Base-by-base conservation (phyloP, 2,888 invertebrate genomes). In the Lycocerus yunnanus region DNA sequence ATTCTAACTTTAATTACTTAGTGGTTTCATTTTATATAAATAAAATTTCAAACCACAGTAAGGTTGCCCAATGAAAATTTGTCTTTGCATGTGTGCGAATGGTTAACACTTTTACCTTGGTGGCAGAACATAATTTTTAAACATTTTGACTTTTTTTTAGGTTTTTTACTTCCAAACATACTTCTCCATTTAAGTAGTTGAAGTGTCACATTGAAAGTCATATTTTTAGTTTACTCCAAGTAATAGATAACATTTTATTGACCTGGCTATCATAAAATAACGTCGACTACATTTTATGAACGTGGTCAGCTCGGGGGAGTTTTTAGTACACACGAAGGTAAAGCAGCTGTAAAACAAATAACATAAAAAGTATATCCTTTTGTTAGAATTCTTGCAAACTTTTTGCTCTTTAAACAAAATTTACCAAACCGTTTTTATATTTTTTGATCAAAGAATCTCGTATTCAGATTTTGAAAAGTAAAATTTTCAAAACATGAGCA, bases 251-350 rank as follows among this genome's bases (percentile, higher is more conserved):
- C 15, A 20, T 63, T 58, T 67, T 67, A 58, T 67, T 18, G 16
- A 67, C 16, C 16, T 11, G n/a, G 15, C 15, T 27, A 16, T 43
- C 43, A 43, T 67, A 68, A 68, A 68, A 11, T 20, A 16, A 58
- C 58, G 15, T 58, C 13, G 61, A 18, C 16, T 61, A 61, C 20
- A 24, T 24, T 69, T 69, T 69, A 69, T 69, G 14, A 43, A 16
- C 18, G 43, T 69, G 69, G 69, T 59, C 61, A 63, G 21, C 69
- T 69, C 69, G 27, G 10, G 69, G 69, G 69, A 21, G 13, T 69
- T 69, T 15, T n/a, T 6, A n/a, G 21, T 16, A 15, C 61, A 14
- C 27, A 69, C 61, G 63, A 15, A 69, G 15, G 16, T 63, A 10
- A 15, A 61, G 16, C 60, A 15, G 4, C 18, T 63, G 15, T 63